A percentile compares a stretch with the other conserved stretches of the same genome.
Conservation (phyloP, 2,113 vertebrate species). For the Cephalopholis sonnerati region DNA sequence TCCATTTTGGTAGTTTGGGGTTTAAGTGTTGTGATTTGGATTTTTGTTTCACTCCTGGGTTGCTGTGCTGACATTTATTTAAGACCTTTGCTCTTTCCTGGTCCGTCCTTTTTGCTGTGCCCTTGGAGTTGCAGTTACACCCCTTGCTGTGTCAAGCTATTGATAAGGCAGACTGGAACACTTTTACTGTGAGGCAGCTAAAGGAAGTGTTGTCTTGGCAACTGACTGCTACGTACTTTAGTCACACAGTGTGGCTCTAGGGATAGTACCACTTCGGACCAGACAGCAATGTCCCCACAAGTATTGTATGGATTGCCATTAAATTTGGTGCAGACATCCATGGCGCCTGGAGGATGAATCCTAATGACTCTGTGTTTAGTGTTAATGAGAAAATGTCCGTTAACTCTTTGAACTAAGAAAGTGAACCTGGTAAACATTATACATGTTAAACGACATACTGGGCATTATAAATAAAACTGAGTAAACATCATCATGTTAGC, state of each 20-base stretch:
- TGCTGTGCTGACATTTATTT: neutral
- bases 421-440: no score
- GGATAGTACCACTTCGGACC: neutral
- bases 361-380: neutral
- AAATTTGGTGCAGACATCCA: neutral
- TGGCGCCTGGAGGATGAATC: neutral
- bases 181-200: conserved; percentile 8
- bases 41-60: neutral
- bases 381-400: no score
- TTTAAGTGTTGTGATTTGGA: neutral
- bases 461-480: no score
- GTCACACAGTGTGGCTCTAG: neutral
- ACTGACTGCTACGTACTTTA: neutral
- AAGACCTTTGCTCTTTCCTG: neutral
- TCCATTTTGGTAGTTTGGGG: conserved; percentile 1
- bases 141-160: conserved; percentile 25
- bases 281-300: neutral
- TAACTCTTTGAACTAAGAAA: no score
- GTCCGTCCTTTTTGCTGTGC: neutral
- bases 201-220: conserved; percentile 33
- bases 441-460: no score
- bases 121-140: neutral
- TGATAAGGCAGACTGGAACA: conserved; percentile 17
- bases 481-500: no score
- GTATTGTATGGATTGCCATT: neutral